Percentiles rank a stretch among this genome's conserved stretches.
phyloP scores from a whole-genome alignment of 2,888 invertebrate genomes.

The Dolichomitus sp. region DNA sequence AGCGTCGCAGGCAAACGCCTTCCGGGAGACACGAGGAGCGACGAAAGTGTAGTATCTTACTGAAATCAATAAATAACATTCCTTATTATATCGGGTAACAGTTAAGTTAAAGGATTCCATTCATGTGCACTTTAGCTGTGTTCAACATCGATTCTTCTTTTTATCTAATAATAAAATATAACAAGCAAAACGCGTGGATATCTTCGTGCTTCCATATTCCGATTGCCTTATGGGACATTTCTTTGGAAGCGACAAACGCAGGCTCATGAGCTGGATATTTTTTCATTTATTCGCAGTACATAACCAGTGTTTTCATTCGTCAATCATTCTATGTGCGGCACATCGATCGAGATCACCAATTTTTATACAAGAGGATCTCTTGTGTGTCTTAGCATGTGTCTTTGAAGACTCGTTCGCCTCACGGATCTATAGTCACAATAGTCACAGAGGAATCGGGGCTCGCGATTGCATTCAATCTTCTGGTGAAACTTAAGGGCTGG shows the following conservation, averaged over 20 bases:
- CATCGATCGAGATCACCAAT: neutral
- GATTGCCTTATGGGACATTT: neutral
- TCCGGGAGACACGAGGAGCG: slow-evolving; percentile 37
- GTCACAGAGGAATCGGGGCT: slow-evolving; percentile 76
- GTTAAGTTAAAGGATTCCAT: neutral
- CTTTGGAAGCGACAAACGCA: neutral
- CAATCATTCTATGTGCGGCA: neutral
- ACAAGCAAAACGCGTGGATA: neutral
- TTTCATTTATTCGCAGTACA: slow-evolving; percentile 34
- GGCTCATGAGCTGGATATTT: neutral
- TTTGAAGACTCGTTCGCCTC: slow-evolving; percentile 76
- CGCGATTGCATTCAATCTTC: slow-evolving; percentile 75
- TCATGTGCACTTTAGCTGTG: neutral
- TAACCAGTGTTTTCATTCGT: neutral
- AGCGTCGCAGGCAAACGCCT: slow-evolving; percentile 88
- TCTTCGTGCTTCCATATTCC: neutral
- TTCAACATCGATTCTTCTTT: slow-evolving; percentile 4
- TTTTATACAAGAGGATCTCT: slow-evolving; percentile 45
- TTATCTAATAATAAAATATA: neutral
- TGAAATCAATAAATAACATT: slow-evolving; percentile 31
- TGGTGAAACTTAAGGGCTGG: slow-evolving; percentile 76
- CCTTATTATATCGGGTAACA: neutral
- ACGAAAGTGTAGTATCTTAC: slow-evolving; percentile 36
- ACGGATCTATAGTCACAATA: slow-evolving; percentile 78
- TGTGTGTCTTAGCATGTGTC: slow-evolving; percentile 75